Percentiles rank a stretch among this genome's conserved stretches.
phyloP scores from a whole-genome alignment of 2,113 vertebrate species.

The Sapajus apella region DNA sequence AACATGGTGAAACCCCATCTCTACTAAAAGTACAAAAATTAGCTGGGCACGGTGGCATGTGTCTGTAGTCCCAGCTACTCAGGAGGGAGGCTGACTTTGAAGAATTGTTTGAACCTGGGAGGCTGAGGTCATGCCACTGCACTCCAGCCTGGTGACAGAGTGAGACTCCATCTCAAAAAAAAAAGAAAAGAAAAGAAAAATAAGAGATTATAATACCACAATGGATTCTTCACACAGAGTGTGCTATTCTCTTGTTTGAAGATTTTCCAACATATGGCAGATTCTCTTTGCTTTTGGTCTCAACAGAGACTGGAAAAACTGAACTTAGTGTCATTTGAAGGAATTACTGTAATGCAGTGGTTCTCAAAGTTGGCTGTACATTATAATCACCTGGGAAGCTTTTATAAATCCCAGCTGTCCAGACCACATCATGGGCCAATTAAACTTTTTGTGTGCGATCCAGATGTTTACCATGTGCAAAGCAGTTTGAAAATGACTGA shows the following conservation, averaged over 20 bases:
- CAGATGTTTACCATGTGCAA: neutral
- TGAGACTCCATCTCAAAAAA: no score
- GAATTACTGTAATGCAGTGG: no score
- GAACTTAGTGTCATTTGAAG: neutral
- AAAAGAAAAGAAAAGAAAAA: neutral
- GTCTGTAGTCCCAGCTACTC: neutral
- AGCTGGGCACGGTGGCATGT: fast-evolving
- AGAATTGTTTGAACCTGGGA: neutral
- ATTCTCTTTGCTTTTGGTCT: neutral
- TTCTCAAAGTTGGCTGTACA: neutral
- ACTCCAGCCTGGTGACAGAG: no score
- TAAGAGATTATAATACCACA: neutral
- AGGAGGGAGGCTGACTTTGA: neutral
- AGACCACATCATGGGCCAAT: neutral
- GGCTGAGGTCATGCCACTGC: no score
- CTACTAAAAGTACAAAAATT: neutral
- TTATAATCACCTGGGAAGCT: neutral
- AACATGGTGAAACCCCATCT: neutral
- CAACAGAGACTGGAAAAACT: neutral
- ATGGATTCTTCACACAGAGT: neutral
- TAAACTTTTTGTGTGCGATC: neutral
- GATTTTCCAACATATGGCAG: neutral
- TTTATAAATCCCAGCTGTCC: neutral
- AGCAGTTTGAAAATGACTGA: neutral
- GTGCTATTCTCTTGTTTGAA: neutral